A percentile compares a stretch with the other conserved stretches of the same genome.
Evolutionary conservation across 2,113 vertebrate genomes (phyloP).

Genomic region (Chloroceryle aenea): DNA sequence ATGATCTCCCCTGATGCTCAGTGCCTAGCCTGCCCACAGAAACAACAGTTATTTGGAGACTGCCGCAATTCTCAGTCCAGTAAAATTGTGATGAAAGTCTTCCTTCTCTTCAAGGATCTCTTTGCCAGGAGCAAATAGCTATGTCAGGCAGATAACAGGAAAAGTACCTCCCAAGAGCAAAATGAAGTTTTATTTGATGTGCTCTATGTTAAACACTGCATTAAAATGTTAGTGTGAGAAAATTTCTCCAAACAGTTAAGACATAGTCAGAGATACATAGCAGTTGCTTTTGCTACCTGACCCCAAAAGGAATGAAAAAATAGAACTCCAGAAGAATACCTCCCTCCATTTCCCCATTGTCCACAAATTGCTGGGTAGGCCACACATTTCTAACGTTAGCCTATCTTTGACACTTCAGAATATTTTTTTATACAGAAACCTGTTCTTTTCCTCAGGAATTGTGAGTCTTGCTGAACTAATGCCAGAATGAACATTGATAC

Average conservation of each 20-base stretch:
- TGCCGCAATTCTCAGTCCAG: neutral
- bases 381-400: neutral
- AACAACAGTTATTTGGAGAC: conserved; percentile 14
- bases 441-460: conserved; percentile 27
- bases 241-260: conserved; percentile 1
- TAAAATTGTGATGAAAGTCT: conserved; percentile 30
- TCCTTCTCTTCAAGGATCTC: conserved; percentile 11
- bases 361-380: neutral
- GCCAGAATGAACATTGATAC: conserved; percentile 75
- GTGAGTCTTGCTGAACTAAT: conserved; percentile 62
- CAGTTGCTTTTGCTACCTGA: neutral
- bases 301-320: neutral
- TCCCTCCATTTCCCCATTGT: neutral
- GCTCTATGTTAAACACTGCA: neutral
- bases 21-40: neutral
- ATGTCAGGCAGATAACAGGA: conserved; percentile 23
- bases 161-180: conserved; percentile 15
- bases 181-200: conserved; percentile 42
- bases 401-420: neutral
- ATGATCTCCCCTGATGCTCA: conserved; percentile 14
- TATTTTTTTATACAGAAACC: neutral
- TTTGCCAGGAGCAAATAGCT: conserved; percentile 43
- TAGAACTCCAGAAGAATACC: neutral
- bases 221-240: neutral
- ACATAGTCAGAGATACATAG: neutral